Evolutionary conservation across 2,113 vertebrate species (phyloP), one percentile per base, ranked within the genome.

Genomic region (Sardina pilchardus): DNA sequence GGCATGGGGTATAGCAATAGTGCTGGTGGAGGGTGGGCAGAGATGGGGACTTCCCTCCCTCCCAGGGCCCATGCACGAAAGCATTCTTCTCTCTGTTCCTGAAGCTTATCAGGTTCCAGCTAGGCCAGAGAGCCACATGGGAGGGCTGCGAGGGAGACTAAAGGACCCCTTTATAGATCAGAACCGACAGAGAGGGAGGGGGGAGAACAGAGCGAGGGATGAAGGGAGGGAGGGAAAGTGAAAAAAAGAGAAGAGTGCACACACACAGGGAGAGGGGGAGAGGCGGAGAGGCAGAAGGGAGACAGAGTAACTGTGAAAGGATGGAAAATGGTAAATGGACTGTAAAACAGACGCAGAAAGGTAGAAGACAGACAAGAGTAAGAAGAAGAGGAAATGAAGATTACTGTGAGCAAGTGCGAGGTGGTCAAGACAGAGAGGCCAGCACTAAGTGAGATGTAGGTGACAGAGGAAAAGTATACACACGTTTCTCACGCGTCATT

Each of bases 31-130:
- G 71, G 71, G 14, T 34, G 71, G 71, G 71, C 71, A 17, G 71
- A 17, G 71, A 34, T 30, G 34, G 71, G 89, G 86, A 86, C 86
- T 87, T 88, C 90, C 88, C 86, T 88, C 90, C 88, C 86, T 81
- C 86, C 90, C 85, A 43, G 45, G 83, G 82, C 81, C 87, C 84
- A 87, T 86, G 91, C 84, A 87, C 86, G 91, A 91, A 96, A 93
- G 90, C 87, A 92, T 94, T 95, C 94, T 90, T 92, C 90, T 92
- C 94, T 90, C 88, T 91, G 87, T 92, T 95, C 92, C 90, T 89
- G 90, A 95, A 92, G 90, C 90, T 94, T 92, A 93, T 95, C 90
- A 86, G 89, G 90, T 96, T 96, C 82, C 93, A 94, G 50, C 36
- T 17, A 36, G 78, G 91, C 86, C 85, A 86, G 88, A 90, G 88